phyloP scores from a whole-genome alignment of 2,888 invertebrate genomes.

The Nomada ferruginata region DNA sequence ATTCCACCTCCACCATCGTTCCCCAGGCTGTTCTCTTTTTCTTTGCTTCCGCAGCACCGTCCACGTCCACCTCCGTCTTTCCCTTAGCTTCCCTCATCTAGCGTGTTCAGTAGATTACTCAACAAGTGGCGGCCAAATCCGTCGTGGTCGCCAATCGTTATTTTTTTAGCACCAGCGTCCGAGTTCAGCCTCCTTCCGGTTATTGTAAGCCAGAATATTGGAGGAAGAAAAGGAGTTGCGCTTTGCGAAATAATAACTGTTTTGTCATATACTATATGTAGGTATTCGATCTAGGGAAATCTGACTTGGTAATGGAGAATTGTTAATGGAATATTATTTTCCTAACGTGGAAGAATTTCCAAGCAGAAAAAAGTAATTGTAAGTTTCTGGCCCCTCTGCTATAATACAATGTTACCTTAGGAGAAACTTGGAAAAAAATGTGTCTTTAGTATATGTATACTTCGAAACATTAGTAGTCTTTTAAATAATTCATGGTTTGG shows the following conservation, averaged over 20 bases:
- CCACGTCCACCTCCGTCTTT: constrained; percentile 37
- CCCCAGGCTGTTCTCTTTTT: constrained; percentile 2
- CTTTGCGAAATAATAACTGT: neutral
- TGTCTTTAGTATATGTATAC: too few species aligned
- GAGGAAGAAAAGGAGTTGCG: constrained; percentile 15
- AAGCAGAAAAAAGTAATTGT: too few species aligned
- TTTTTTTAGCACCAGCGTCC: constrained; percentile 73
- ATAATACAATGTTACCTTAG: too few species aligned
- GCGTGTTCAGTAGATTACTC: constrained; percentile 83
- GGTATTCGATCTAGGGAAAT: neutral
- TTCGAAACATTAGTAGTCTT: too few species aligned
- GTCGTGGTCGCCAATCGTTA: constrained; percentile 75
- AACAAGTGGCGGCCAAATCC: constrained; percentile 83
- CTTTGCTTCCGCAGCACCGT: constrained; percentile 8
- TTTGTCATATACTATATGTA: neutral
- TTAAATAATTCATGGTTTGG: too few species aligned
- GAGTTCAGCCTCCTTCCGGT: constrained; percentile 43
- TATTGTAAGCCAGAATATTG: constrained; percentile 26
- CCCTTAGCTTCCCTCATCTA: constrained; percentile 74
- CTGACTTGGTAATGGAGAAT: too few species aligned
- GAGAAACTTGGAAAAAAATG: too few species aligned
- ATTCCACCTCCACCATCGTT: constrained; percentile 5
- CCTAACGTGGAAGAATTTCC: too few species aligned
- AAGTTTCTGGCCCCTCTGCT: too few species aligned
- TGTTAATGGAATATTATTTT: too few species aligned